Conservation (phyloP, 2,797 vertebrate genomes). For the Myiotriccus ornatus region DNA sequence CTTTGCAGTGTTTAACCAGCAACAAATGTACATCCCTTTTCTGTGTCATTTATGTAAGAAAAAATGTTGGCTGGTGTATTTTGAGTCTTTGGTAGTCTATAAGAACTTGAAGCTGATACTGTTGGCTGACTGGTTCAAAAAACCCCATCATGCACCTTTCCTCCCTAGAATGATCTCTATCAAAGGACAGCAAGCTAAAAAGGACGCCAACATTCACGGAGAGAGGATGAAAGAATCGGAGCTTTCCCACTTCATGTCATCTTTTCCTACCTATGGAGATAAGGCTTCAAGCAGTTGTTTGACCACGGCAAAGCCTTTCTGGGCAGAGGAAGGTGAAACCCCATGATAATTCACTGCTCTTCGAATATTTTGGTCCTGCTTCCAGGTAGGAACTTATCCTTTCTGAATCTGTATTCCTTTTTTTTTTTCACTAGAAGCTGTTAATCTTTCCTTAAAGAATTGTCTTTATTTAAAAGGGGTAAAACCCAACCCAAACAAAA, state of each 20-base stretch:
- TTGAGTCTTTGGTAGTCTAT: background rate
- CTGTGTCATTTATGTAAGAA: background rate
- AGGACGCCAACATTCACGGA: accelerated
- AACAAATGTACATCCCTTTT: background rate
- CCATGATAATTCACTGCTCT: background rate
- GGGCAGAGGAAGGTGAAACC: background rate
- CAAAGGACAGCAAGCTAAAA: background rate
- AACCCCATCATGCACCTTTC: background rate
- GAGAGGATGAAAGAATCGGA: background rate
- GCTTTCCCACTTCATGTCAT: background rate
- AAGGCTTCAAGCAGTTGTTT: background rate
- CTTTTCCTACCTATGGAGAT: background rate
- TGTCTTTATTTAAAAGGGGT: background rate
- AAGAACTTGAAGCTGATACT: background rate
- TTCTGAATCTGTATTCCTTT: background rate
- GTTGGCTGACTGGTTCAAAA: background rate
- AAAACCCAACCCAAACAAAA: background rate
- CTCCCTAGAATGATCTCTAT: background rate
- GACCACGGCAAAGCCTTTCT: no score
- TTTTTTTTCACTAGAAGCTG: background rate
- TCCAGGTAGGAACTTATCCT: background rate
- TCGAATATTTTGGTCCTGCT: background rate
- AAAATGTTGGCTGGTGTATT: background rate
- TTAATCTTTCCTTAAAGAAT: background rate
- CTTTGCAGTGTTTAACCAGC: background rate